Conservation (phyloP, 2,888 invertebrate species). For the Sesamia inferens region DNA sequence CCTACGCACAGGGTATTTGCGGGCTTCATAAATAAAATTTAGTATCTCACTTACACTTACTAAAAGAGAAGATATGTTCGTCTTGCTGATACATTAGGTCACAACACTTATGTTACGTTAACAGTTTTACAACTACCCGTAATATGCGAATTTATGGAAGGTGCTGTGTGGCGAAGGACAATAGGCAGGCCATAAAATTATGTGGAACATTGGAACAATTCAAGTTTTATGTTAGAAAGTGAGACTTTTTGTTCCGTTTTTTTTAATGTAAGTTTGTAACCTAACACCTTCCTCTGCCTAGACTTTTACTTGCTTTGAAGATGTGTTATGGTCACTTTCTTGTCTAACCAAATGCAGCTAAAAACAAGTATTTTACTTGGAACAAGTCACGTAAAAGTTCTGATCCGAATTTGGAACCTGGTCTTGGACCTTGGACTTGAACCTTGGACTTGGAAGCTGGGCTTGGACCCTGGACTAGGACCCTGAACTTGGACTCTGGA, state of each 20-base stretch:
- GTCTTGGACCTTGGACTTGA: too few species aligned
- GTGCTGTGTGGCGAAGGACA: background rate
- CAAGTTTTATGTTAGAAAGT: background rate
- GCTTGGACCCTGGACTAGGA: too few species aligned
- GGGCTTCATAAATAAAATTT: slow-evolving; percentile 7
- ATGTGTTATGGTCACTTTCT: background rate
- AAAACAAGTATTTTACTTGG: background rate
- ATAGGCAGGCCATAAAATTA: background rate
- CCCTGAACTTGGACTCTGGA: too few species aligned
- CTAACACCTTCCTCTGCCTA: background rate
- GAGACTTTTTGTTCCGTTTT: too few species aligned
- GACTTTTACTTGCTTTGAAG: background rate
- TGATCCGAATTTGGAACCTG: too few species aligned
- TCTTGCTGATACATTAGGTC: slow-evolving; percentile 15
- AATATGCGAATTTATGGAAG: slow-evolving; percentile 1
- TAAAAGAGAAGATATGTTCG: background rate
- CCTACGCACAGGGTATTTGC: slow-evolving; percentile 10
- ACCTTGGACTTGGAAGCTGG: too few species aligned
- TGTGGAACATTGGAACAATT: background rate
- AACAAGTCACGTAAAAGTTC: background rate
- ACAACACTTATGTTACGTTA: slow-evolving; percentile 12
- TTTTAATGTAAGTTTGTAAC: too few species aligned
- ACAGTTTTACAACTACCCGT: slow-evolving; percentile 1
- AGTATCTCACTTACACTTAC: slow-evolving; percentile 18
- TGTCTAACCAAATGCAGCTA: too few species aligned